Base-by-base conservation (phyloP, 2,797 vertebrate genomes). In the Spinibarbus caldwelli region DNA sequence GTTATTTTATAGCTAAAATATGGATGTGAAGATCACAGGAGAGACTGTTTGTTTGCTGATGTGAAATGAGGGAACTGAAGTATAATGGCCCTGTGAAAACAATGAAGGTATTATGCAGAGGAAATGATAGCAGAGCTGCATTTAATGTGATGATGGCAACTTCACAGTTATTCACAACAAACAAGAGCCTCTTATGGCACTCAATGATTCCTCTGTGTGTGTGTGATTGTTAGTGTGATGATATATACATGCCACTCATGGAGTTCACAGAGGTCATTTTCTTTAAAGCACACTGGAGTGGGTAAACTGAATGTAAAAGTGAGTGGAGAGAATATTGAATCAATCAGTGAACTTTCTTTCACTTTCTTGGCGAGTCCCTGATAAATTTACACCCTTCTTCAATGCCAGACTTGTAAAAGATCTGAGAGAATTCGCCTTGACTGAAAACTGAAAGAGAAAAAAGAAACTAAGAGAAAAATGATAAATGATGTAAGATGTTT, bases 1-100 rank as follows among this genome's bases (percentile, higher is more conserved):
- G 80, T 38, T 34, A 82, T 88, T 92, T 90, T 90, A 41, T 49
- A 87, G 80, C 81, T 89, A 85, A 78, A 89, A 90, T 78, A 84
- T 49, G 29, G 34, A 64, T 21, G 23, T 3, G 23, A 54, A 52
- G 38, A 83, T 83, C 76, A 47, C 36, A 83, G 64, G 47, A 80
- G 75, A 59, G 77, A 52, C 34, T 72, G 81, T 79, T 62, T 76
- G 76, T 75, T 76, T 59, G 47, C 31, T 80, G 67, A 88, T 83
- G 70, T 41, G 80, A 86, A 86, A 78, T 38, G 45, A 47, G 70
- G 57, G 67, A 76, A 49, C 59, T 10, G 62, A 70, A 68, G 66
- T 45, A 87, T 82, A 78, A 85, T 78, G 80, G 43, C 54, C 64
- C 21, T 64, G 76, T 52, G 62, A 86, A 64, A 80, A 83, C 81